Evolutionary conservation across 2,888 invertebrate genomes (phyloP).

Genomic region (Spodoptera exigua): DNA sequence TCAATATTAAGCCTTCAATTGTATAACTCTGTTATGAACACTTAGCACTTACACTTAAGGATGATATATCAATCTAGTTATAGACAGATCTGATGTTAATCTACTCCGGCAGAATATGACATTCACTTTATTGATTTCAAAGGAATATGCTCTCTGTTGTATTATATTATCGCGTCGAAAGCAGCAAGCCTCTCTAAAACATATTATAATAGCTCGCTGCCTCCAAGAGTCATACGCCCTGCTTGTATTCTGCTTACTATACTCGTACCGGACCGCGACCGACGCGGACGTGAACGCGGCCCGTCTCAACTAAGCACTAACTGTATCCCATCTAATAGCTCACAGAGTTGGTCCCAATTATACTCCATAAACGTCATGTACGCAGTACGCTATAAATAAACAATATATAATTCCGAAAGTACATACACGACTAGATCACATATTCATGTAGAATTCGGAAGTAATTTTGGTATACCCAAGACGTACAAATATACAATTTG

Average conservation of each 20-base stretch:
- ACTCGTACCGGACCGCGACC: slow-evolving; percentile 62
- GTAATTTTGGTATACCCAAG: slow-evolving; percentile 86
- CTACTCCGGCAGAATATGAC: slow-evolving; percentile 74
- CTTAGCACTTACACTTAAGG: slow-evolving; percentile 72
- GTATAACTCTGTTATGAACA: slow-evolving; percentile 72
- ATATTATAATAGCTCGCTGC: slow-evolving; percentile 86
- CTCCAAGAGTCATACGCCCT: slow-evolving; percentile 79
- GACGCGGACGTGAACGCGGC: slow-evolving; percentile 51
- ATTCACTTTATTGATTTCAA: slow-evolving; percentile 68
- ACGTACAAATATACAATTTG: slow-evolving; percentile 86
- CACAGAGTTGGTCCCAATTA: slow-evolving; percentile 87
- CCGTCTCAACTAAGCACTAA: slow-evolving; percentile 69
- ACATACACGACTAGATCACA: slow-evolving; percentile 89
- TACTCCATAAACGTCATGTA: slow-evolving; percentile 82
- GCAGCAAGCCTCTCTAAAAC: slow-evolving; percentile 86
- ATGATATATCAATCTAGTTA: slow-evolving; percentile 76
- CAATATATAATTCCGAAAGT: slow-evolving; percentile 88
- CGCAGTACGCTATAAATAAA: slow-evolving; percentile 86
- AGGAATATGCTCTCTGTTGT: slow-evolving; percentile 82
- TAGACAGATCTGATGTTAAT: slow-evolving; percentile 85
- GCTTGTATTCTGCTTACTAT: slow-evolving; percentile 71
- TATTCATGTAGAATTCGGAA: slow-evolving; percentile 89
- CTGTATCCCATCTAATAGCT: slow-evolving; percentile 75
- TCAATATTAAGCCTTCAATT: slow-evolving; percentile 63
- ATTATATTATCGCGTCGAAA: slow-evolving; percentile 78